Evolutionary conservation across 2,113 vertebrate species (phyloP).

Genomic region (Nestor notabilis): DNA sequence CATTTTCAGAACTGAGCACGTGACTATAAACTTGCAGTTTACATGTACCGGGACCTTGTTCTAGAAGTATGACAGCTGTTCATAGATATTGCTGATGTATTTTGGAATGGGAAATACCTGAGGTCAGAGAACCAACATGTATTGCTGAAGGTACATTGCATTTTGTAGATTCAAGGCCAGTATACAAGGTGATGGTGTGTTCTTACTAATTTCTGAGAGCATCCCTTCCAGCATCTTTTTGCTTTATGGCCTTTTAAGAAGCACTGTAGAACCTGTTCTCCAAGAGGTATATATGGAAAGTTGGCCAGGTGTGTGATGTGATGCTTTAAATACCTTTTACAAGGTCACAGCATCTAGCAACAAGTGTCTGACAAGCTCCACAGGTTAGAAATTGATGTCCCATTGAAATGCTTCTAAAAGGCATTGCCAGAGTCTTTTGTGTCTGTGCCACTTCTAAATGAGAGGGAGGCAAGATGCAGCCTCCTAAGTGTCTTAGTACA

Average conservation of each 20-base stretch:
- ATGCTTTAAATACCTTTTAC: background rate
- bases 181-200: background rate
- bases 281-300: background rate
- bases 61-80: background rate
- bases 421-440: background rate
- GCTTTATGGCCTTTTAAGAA: background rate
- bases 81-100: accelerated
- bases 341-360: background rate
- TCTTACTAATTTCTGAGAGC: background rate
- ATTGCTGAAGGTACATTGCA: background rate
- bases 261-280: background rate
- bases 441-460: background rate
- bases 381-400: background rate
- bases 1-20: background rate
- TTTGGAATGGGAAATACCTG: background rate
- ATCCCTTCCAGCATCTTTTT: background rate
- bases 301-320: background rate
- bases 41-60: background rate
- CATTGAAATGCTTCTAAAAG: background rate
- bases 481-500: background rate
- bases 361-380: background rate
- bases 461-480: background rate
- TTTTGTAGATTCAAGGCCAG: background rate
- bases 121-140: background rate
- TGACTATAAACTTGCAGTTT: background rate